These are phyloP conservation scores for Gambelia wislizenii DNA, from an alignment of 2,797 vertebrate genomes.

Conservation along the genomic window DNA sequence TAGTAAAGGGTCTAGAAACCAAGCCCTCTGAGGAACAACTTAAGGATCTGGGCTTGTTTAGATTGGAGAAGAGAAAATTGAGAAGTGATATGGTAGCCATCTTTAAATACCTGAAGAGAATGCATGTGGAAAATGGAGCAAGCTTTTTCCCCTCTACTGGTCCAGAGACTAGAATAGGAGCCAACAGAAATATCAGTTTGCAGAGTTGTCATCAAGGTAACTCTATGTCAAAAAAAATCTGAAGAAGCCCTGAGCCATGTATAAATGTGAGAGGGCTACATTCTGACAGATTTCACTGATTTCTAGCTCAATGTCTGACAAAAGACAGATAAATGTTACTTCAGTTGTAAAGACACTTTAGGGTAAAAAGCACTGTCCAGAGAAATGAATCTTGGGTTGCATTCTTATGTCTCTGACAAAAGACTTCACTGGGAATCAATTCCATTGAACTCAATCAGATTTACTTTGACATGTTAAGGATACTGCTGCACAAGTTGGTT, in stretches of 20 bases:
- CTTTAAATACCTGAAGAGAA: no score
- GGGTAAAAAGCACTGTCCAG: background rate
- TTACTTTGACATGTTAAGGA: background rate
- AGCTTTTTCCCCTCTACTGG: no score
- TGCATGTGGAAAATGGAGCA: no score
- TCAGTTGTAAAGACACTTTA: background rate
- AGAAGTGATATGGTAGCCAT: no score
- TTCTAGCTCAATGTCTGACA: background rate
- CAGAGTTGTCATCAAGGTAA: background rate
- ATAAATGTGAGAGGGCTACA: background rate
- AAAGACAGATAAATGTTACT: background rate
- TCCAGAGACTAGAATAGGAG: no score
- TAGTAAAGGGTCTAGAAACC: no score
- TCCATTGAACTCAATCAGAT: background rate
- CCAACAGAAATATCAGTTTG: background rate
- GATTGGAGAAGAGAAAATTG: no score
- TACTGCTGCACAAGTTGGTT: background rate
- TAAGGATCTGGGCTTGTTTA: no score
- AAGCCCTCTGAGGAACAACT: no score
- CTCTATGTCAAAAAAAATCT: conserved; percentile 2
- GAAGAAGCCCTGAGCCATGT: background rate
- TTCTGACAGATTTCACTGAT: conserved; percentile 8
- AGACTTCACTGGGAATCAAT: background rate
- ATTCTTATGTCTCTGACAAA: background rate
- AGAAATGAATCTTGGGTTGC: background rate